phyloP scores from a whole-genome alignment of 2,888 invertebrate species.

The Drosophila meridionalis region DNA sequence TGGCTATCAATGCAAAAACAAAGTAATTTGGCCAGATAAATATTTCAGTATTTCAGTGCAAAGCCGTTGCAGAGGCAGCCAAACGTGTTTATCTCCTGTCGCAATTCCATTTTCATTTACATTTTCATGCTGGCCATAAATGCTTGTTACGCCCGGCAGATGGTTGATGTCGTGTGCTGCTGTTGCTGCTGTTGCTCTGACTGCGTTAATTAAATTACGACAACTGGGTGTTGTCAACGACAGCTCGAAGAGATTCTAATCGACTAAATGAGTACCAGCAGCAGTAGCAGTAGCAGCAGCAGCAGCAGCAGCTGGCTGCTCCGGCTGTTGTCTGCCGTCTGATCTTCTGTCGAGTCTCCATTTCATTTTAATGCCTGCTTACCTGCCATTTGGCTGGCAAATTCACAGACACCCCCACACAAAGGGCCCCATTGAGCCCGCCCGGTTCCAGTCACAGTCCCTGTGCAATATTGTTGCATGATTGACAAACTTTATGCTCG shows the following conservation, averaged over 20 bases:
- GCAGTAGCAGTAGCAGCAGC: conserved; percentile 2
- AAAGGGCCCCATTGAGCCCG: conserved; percentile 28
- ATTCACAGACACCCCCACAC: conserved; percentile 25
- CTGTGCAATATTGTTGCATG: conserved; percentile 55
- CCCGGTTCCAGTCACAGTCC: conserved; percentile 31
- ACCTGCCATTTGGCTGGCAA: conserved; percentile 53
- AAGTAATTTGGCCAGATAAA: conserved; percentile 37
- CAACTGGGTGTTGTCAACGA: conserved; percentile 35
- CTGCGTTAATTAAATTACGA: conserved; percentile 59
- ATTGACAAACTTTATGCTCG: conserved; percentile 57
- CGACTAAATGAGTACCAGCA: conserved; percentile 48
- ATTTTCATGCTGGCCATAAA: conserved; percentile 54
- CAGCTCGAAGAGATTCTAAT: conserved; percentile 51
- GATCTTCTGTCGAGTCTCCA: conserved; percentile 52
- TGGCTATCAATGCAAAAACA: not conserved
- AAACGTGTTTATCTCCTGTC: conserved; percentile 45
- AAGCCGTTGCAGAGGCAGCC: conserved; percentile 9
- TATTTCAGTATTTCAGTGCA: conserved; percentile 33
- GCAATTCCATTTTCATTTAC: conserved; percentile 56
- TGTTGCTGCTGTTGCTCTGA: conserved; percentile 30
- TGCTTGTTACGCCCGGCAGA: conserved; percentile 40
- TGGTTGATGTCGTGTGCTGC: conserved; percentile 16
- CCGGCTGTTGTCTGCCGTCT: conserved; percentile 10
- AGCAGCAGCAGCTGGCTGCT: not conserved
- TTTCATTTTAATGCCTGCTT: conserved; percentile 52